Conservation (phyloP, 2,888 invertebrate species). For the Caenorhabditis becei region DNA sequence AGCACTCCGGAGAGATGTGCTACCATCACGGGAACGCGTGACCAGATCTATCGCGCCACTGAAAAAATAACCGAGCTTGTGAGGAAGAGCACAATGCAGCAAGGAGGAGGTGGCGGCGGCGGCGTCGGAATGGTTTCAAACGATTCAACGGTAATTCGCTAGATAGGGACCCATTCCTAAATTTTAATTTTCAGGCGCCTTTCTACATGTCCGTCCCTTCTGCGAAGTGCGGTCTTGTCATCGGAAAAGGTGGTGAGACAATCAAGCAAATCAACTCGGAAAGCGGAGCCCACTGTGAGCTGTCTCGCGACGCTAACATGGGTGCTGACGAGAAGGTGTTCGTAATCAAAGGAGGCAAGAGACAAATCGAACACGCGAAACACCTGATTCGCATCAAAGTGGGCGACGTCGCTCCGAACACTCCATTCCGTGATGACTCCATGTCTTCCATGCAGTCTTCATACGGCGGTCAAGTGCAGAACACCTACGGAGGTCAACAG, state of each 20-base stretch:
- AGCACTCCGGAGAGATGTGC: constrained; percentile 93
- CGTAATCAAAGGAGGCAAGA: constrained; percentile 91
- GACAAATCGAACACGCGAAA: constrained; percentile 96
- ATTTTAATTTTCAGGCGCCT: constrained; percentile 55
- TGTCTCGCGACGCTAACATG: constrained; percentile 90
- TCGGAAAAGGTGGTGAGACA: constrained; percentile 97
- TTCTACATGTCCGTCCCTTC: constrained; percentile 87
- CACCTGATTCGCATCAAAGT: constrained; percentile 95
- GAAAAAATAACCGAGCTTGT: constrained; percentile 78
- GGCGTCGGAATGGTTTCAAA: constrained; percentile 8
- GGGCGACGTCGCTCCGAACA: constrained; percentile 80
- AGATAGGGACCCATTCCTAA: not conserved
- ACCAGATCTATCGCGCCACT: constrained; percentile 84
- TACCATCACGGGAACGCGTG: constrained; percentile 89
- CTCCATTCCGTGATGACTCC: constrained; percentile 75
- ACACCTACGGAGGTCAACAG: constrained; percentile 10
- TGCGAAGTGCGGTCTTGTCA: constrained; percentile 96
- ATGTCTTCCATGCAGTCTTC: constrained; percentile 11
- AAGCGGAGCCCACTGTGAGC: constrained; percentile 96
- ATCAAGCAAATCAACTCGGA: constrained; percentile 87
- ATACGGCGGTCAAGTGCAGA: constrained; percentile 16
- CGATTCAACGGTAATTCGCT: constrained; percentile 14
- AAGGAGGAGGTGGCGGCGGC: constrained; percentile 29
- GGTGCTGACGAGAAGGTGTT: constrained; percentile 92
- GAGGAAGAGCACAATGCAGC: constrained; percentile 56